These are phyloP conservation scores for Erythrolamprus reginae DNA, from an alignment of 2,113 vertebrate species.

Conservation along the genomic window DNA sequence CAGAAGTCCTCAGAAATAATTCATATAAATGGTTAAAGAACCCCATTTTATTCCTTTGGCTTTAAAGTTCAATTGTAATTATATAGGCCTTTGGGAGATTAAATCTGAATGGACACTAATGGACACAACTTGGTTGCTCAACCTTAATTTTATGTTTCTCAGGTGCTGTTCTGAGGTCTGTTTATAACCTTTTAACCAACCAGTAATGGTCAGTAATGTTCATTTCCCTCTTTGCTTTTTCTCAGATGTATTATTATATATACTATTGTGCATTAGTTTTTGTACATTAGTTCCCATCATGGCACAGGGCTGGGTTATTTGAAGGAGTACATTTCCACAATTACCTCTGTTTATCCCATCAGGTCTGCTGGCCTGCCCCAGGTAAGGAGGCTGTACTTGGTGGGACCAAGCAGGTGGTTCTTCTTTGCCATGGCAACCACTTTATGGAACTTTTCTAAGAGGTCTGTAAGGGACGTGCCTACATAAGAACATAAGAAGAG, in stretches of 20 bases:
- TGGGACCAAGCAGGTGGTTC: neutral
- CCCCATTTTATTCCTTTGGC: neutral
- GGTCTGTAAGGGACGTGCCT: too few relatives aligned
- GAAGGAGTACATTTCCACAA: neutral
- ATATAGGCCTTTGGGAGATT: neutral
- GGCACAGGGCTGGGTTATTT: neutral
- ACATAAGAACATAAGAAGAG: too few relatives aligned
- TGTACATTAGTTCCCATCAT: neutral
- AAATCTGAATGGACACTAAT: neutral
- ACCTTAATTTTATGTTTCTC: neutral
- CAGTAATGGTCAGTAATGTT: neutral
- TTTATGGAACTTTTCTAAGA: too few relatives aligned
- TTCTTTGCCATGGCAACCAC: neutral
- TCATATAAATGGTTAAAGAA: neutral
- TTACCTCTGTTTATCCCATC: neutral
- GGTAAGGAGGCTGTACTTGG: neutral
- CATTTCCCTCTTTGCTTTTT: neutral
- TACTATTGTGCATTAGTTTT: neutral
- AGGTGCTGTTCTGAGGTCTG: neutral
- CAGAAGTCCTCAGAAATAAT: neutral
- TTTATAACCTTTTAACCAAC: neutral
- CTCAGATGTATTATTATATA: neutral
- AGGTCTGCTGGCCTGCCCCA: neutral
- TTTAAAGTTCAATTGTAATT: neutral
- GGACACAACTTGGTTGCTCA: neutral